Base-by-base conservation (phyloP, 2,797 vertebrate species). In the Premnoplex brunnescens region DNA sequence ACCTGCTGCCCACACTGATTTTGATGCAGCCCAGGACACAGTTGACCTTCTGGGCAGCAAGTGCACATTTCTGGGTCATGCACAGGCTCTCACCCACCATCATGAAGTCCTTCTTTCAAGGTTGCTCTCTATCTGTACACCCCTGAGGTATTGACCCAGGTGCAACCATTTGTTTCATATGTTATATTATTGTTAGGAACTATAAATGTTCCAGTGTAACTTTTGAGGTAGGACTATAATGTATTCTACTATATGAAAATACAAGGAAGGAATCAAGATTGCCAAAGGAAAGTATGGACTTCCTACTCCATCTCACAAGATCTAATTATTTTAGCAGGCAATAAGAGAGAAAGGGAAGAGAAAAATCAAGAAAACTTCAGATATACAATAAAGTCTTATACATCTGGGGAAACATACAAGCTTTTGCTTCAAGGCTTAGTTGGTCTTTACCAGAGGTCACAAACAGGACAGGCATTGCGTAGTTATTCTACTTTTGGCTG, bases 401-500 rank as follows among this genome's bases (percentile, higher is more conserved):
- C 74, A 56, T 66, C 64, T 94, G 77, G 39, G 67, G 56, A 83
- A 91, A 77, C 36, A 72, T 48, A 39, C 32, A 72, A 69, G 15
- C 28, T 73, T 92, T 86, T 2, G 54, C 77, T 74, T 79, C 79
- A 94, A 88, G 52, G 49, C 78, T 96, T 79, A 75, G 14, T 51
- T 93, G 89, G 66, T 77, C 78, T 90, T 93, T 77, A 66, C 48
- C 88, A 85, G 83, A 92, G 85, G 95, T 96, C 95, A 92, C 30
- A 80, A 95, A 67, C 64, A 82, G 89, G 76, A 94, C 85, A 96
- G 92, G 22, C 71, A 72, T 48, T 89, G 60, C 58, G 88, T 26
- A 82, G 43, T 46, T 81, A 22, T 67, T 93, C 71, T 91, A 18
- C 39, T 75, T 91, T 92, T 23, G 5, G 51, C 86, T 44, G 58